phyloP scores from a whole-genome alignment of 2,113 vertebrate genomes.

The Trichomycterus rosablanca region DNA sequence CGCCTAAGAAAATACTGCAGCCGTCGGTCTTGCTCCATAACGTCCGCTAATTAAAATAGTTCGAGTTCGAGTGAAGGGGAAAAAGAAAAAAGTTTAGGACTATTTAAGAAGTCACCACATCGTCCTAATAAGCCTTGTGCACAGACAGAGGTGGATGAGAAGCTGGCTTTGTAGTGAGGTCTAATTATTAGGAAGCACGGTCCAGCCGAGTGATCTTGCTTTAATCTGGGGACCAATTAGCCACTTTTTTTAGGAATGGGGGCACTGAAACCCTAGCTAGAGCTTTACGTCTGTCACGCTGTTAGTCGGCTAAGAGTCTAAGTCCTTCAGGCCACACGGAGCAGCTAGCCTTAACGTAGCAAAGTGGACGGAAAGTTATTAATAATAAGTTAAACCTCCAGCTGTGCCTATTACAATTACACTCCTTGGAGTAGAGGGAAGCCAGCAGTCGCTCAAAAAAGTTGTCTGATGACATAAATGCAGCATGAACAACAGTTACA shows the following conservation, averaged over 20 bases:
- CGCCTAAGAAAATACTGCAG: too few species aligned
- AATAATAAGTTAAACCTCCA: conserved; percentile 24
- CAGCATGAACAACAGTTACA: too few species aligned
- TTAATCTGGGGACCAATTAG: conserved; percentile 67
- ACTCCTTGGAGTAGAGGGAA: too few species aligned
- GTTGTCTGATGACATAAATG: too few species aligned
- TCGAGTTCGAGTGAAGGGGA: conserved; percentile 3
- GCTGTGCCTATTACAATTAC: too few species aligned
- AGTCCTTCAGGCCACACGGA: conserved; percentile 36
- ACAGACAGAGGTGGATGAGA: conserved; percentile 16
- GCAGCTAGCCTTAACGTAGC: conserved; percentile 8
- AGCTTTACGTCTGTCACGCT: conserved; percentile 26
- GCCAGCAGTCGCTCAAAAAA: too few species aligned
- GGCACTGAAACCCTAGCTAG: conserved; percentile 34
- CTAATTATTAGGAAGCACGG: conserved; percentile 59
- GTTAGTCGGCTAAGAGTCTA: conserved; percentile 29
- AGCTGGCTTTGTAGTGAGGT: conserved; percentile 22
- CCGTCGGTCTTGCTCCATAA: background rate
- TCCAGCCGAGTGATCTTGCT: conserved; percentile 47
- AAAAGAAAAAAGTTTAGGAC: conserved; percentile 32
- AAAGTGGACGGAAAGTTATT: conserved; percentile 11
- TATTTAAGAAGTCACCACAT: conserved; percentile 18
- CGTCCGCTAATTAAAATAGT: conserved; percentile 17
- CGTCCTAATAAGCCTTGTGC: conserved; percentile 3
- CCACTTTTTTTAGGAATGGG: conserved; percentile 38